Evolutionary conservation across 2,113 vertebrate genomes (phyloP), one percentile per base, ranked within the genome.

Genomic region (Phyllostomus discolor): DNA sequence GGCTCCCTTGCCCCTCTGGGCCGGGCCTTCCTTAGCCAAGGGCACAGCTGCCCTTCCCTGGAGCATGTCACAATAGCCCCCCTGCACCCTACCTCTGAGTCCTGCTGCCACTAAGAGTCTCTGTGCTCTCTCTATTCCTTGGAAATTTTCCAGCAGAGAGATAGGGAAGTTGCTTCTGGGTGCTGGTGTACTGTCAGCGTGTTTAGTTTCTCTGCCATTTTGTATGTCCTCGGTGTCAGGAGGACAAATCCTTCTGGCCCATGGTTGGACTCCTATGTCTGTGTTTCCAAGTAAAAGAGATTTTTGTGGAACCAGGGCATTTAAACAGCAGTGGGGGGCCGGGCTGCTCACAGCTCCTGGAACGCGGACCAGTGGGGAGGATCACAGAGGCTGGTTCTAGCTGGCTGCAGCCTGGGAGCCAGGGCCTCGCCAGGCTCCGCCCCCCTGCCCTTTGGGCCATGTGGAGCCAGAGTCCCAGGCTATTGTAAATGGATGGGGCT

Each of bases 11-110:
- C 8, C 73, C 81, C 93, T 96, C 48, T 95, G 91, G 79, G 28
- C 78, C 0, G 0, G 57, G 67, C 54, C 46, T 31, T n/a, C 0
- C 35, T 4, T 22, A 69, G 78, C 84, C 33, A 5, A 82, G 83
- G 75, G 73, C 50, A 85, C 90, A 64, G 80, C 62, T 41, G 62
- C 62, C 72, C 73, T 96, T 92, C 59, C 88, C 88, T 16, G n/a
- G 76, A 66, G 43, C 95, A 93, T 96, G 97, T 97, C 97, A 96
- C 79, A 97, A 96, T 96, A 97, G 78, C 82, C 88, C 73, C 82
- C 91, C 79, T 31, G 12, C 2, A 3, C 82, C 78, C 79, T 54
- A 12, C 93, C 85, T n/a, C 66, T 57, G 57, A 59, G 57, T 85
- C 66, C 78, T 19, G 94, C 54, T 20, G 31, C 8, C 46, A 17